A percentile compares a stretch with the other conserved stretches of the same genome.
Evolutionary conservation across 2,797 vertebrate species (phyloP).

Genomic region (Alca torda): DNA sequence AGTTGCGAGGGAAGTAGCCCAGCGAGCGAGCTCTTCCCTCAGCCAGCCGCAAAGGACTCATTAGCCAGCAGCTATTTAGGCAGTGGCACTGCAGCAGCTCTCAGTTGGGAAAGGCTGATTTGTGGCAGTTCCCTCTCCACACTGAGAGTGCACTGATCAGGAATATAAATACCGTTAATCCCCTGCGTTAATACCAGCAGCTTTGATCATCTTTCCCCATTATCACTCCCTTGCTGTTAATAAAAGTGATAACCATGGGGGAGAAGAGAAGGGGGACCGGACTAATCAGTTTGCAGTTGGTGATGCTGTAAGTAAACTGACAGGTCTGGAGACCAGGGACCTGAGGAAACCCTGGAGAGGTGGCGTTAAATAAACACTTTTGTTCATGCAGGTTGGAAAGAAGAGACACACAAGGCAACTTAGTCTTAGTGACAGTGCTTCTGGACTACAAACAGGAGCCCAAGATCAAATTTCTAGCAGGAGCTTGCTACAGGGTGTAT

Average conservation of each 20-base stretch:
- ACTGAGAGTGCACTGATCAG: constrained; percentile 56
- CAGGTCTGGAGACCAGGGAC: constrained; percentile 20
- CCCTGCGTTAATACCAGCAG: constrained; percentile 60
- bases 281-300: constrained; percentile 58
- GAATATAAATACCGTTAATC: constrained; percentile 72
- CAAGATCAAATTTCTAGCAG: neutral
- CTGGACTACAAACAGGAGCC: neutral
- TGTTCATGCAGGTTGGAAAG: neutral
- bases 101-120: constrained; percentile 52
- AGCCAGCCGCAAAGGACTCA: constrained; percentile 17
- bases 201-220: constrained; percentile 71
- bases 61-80: constrained; percentile 59
- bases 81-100: constrained; percentile 39
- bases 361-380: constrained; percentile 39
- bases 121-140: constrained; percentile 11
- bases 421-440: neutral
- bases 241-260: constrained; percentile 63
- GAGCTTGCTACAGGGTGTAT: neutral
- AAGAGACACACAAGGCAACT: neutral
- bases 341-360: constrained; percentile 24
- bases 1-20: neutral
- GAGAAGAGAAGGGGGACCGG: constrained; percentile 43
- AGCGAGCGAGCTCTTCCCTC: neutral
- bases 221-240: constrained; percentile 71
- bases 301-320: constrained; percentile 56